Base-by-base conservation (phyloP, 2,797 vertebrate genomes). In the Chlorospingus flavigularis region DNA sequence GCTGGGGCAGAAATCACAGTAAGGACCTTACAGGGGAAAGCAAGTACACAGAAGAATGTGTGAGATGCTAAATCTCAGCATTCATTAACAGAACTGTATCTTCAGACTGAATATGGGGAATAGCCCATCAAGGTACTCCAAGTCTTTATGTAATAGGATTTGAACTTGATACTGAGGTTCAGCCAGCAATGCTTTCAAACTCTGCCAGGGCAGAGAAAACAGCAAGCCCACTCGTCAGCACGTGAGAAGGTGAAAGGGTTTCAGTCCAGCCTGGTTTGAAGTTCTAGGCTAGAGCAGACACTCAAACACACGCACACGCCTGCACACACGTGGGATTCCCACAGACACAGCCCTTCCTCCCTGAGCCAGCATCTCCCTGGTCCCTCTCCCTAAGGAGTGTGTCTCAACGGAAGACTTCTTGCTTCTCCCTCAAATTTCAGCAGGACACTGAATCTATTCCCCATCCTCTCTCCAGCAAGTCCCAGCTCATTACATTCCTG, bases 281-380 rank as follows among this genome's bases (percentile, higher is more conserved):
- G 42, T 8, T 54, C 6, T 17, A 26, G 62, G 31, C n/a, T 43
- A 55, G 33, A 81, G 67, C 20, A 72, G 76, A 67, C 0, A 2
- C 28, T 47, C 33, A 65, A 60, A 39, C 60, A 68, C 23, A 26
- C 8, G 30, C 23, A 2, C 51, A 23, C 40, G 71, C 13, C 35
- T 13, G 24, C 13, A 9, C 0, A 6, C 8, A 35, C 1, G 2
- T 13, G 13, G 35, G 57, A 33, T 9, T 48, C 28, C 28, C 9
- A 30, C 54, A 90, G 71, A 61, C 0, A 3, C 17, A 21, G 14
- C 19, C 19, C 11, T 19, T 79, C 37, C 4, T 19, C 40, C 31
- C 10, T 0, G 25, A 70, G 28, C 13, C 48, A 68, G 14, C 3
- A 1, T 10, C 3, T 11, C 6, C 11, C 10, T n/a, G n/a, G n/a